Conservation (phyloP, 2,113 vertebrate genomes). For the Furnarius figulus region DNA sequence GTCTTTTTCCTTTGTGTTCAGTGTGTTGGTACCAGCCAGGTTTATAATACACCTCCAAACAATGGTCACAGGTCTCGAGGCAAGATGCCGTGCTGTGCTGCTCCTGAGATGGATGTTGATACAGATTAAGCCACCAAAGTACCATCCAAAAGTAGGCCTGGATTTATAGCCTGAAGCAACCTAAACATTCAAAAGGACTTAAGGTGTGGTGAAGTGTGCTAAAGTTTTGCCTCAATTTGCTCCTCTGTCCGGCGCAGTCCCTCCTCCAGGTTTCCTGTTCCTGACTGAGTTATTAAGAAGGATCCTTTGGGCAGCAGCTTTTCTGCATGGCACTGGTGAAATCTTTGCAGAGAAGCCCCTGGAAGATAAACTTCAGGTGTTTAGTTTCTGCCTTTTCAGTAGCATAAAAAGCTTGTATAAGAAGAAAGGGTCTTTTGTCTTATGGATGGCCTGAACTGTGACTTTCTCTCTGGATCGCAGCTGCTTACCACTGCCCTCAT, state of each 20-base stretch:
- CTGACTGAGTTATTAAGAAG: background rate
- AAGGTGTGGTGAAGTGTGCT: background rate
- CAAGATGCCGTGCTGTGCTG: background rate
- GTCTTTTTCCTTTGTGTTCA: background rate
- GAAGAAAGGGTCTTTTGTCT: background rate
- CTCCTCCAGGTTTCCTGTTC: background rate
- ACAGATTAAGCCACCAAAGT: background rate
- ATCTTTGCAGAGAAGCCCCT: background rate
- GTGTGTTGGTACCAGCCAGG: background rate
- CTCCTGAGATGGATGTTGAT: background rate
- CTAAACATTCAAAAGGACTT: background rate
- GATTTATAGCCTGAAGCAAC: background rate
- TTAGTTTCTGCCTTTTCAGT: background rate
- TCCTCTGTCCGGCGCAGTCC: background rate
- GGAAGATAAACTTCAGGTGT: background rate
- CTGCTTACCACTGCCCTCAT: background rate
- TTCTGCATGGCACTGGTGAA: background rate
- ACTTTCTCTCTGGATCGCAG: background rate
- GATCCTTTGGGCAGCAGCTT: background rate
- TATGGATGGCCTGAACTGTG: background rate
- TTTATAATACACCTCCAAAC: background rate
- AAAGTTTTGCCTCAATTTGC: background rate
- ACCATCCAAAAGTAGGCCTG: background rate
- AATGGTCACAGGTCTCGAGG: background rate
- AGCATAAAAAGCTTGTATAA: background rate